phyloP scores from a whole-genome alignment of 2,113 vertebrate genomes.

The Coturnix japonica region DNA sequence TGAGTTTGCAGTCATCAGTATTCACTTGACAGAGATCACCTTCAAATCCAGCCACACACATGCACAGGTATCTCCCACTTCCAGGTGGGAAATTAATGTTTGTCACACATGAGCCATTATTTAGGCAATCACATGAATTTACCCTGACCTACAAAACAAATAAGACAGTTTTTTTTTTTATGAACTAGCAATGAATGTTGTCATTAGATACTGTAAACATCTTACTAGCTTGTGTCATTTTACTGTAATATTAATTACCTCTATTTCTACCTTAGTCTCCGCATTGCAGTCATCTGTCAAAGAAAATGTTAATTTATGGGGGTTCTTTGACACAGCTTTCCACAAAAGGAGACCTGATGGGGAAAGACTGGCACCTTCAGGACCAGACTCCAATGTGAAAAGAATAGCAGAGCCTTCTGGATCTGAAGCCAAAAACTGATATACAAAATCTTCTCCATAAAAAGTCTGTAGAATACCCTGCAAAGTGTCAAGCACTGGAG shows the following conservation, averaged over 20 bases:
- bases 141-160: constrained; percentile 82
- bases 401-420: constrained; percentile 84
- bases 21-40: constrained; percentile 83
- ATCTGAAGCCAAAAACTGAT: constrained; percentile 86
- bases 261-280: constrained; percentile 73
- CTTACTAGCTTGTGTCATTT: not conserved
- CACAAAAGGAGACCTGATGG: constrained; percentile 86
- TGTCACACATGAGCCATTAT: constrained; percentile 85
- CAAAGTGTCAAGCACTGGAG: constrained; percentile 79
- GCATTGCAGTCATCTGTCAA: constrained; percentile 84
- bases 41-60: constrained; percentile 81
- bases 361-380: constrained; percentile 82
- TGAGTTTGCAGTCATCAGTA: constrained; percentile 82
- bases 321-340: constrained; percentile 73
- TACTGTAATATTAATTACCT: constrained; percentile 77
- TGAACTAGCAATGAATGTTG: not conserved
- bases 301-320: constrained; percentile 78
- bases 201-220: not conserved
- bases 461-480: constrained; percentile 79
- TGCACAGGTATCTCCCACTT: constrained; percentile 82
- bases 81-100: constrained; percentile 75
- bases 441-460: constrained; percentile 84
- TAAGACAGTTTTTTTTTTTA: constrained; percentile 33
- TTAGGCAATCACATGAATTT: constrained; percentile 84
- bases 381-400: constrained; percentile 83